Evolutionary conservation across 2,888 invertebrate species (phyloP).

Genomic region (Cylindroiulus punctatus): DNA sequence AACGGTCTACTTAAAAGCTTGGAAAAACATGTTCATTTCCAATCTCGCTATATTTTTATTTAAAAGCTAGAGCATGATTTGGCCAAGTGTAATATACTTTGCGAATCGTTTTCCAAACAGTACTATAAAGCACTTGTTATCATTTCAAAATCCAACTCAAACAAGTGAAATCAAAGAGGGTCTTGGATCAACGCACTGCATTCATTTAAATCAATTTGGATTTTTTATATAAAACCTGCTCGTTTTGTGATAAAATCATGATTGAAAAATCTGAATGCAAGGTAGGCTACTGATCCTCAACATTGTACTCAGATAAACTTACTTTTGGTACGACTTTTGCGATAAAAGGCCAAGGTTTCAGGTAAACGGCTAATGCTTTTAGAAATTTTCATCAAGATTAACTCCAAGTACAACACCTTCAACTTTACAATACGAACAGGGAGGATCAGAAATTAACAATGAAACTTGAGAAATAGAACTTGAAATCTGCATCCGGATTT

Average conservation of each 20-base stretch:
- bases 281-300: slow-evolving; percentile 40
- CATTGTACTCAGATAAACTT: slow-evolving; percentile 19
- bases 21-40: neutral
- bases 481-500: slow-evolving; percentile 25
- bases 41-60: neutral
- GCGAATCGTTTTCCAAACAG: neutral
- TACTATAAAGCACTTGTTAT: neutral
- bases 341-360: slow-evolving; percentile 40
- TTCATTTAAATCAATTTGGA: neutral
- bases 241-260: neutral
- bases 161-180: neutral
- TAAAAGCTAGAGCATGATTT: neutral
- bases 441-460: slow-evolving; percentile 3
- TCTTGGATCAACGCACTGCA: neutral
- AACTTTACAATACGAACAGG: neutral
- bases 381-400: neutral
- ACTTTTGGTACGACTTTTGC: neutral
- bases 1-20: neutral
- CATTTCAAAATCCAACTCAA: neutral
- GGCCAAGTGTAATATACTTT: too few species aligned
- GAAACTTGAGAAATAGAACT: neutral
- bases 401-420: neutral
- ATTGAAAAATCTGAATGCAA: neutral
- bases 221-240: neutral
- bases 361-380: neutral